Percentiles rank a stretch among this genome's conserved stretches.
phyloP scores from a whole-genome alignment of 2,113 vertebrate species.

The Tenrec ecaudatus region DNA sequence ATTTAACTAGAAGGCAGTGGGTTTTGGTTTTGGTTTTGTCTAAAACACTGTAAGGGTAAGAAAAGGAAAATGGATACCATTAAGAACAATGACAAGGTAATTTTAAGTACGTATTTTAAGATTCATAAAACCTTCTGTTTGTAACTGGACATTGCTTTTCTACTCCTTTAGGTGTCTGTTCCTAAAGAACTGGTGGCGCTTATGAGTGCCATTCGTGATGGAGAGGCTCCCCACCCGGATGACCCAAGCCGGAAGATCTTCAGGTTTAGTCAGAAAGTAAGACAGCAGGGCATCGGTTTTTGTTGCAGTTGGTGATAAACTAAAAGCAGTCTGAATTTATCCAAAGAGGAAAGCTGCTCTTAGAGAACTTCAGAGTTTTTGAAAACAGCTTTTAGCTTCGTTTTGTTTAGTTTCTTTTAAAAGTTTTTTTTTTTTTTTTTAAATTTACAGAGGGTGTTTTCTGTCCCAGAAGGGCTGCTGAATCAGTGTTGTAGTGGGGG shows the following conservation, averaged over 20 bases:
- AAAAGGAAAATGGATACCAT: constrained; percentile 8
- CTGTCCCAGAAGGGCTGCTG: not conserved
- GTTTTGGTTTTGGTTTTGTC: no score
- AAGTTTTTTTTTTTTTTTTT: not conserved
- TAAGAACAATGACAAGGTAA: not conserved
- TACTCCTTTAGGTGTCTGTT: constrained; percentile 90
- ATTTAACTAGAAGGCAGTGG: no score
- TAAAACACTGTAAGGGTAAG: not conserved
- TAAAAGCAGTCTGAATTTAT: not conserved
- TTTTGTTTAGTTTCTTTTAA: not conserved
- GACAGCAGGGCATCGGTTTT: not conserved
- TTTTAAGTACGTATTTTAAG: not conserved
- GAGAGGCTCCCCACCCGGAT: constrained; percentile 91
- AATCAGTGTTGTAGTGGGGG: not conserved
- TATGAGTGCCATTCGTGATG: constrained; percentile 95
- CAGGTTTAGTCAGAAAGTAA: constrained; percentile 94
- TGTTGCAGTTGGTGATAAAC: not conserved
- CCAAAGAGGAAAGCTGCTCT: not conserved
- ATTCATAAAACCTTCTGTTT: constrained; percentile 3
- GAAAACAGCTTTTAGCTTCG: not conserved
- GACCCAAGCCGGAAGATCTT: constrained; percentile 90
- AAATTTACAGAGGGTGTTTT: no score
- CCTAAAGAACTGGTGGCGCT: constrained; percentile 95
- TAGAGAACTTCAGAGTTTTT: not conserved
- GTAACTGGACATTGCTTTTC: constrained; percentile 48